phyloP scores from a whole-genome alignment of 2,888 invertebrate genomes.

The Hirtodrosophila alboralis region DNA sequence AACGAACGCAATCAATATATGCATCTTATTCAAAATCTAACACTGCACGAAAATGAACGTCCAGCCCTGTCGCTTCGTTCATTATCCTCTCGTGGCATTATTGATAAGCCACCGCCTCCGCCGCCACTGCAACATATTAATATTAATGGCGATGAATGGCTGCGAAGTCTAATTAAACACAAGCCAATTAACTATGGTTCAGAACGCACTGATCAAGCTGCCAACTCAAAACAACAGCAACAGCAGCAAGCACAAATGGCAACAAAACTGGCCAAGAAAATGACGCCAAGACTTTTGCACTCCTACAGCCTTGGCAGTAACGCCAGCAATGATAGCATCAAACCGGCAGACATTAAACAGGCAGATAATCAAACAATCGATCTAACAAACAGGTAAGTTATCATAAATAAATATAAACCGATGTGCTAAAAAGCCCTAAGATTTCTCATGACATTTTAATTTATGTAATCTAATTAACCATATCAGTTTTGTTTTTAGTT shows the following conservation, averaged over 20 bases:
- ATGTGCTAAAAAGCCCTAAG: too few relatives aligned
- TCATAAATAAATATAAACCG: neutral
- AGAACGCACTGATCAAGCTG: constrained; percentile 24
- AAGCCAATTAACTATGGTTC: neutral
- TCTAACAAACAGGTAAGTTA: constrained; percentile 10
- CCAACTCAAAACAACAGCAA: constrained; percentile 1
- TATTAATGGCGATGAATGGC: constrained; percentile 19
- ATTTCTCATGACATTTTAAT: too few relatives aligned
- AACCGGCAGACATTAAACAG: neutral
- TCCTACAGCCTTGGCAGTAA: constrained; percentile 10
- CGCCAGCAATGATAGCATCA: neutral
- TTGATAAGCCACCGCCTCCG: constrained; percentile 26
- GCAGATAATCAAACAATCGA: neutral
- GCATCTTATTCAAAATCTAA: constrained; percentile 59
- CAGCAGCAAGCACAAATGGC: neutral
- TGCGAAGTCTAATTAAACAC: constrained; percentile 9
- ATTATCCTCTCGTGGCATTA: neutral
- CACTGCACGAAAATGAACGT: constrained; percentile 34
- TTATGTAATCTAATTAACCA: too few relatives aligned
- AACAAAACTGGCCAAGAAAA: constrained; percentile 3
- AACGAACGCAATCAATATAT: constrained; percentile 58
- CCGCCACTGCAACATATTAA: constrained; percentile 10
- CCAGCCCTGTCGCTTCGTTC: neutral
- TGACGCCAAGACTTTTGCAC: neutral
- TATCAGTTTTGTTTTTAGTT: too few relatives aligned